Evolutionary conservation across 1,140 invertebrate genomes (phyloP), one percentile per base, ranked within the genome.

Genomic region (Zophobas atratus): DNA sequence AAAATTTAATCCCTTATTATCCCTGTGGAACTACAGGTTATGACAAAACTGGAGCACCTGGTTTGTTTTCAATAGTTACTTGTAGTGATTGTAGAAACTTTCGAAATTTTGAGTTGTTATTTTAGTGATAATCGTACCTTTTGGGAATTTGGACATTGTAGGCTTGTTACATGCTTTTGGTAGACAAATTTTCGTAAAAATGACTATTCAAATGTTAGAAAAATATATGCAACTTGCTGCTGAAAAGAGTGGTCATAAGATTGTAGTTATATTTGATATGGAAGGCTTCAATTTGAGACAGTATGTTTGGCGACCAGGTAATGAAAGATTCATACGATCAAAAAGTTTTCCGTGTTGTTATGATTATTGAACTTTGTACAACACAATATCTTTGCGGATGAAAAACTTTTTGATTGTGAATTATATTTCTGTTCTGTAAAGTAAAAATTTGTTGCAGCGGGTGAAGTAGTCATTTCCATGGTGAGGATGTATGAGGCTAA

Each of bases 401-500:
- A 20, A 20, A 20, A 20, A 20, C 20, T 20, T 20, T 20, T 20
- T 20, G 20, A 20, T 20, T 20, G 20, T 20, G 20, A 20, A 20
- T 20, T 20, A 20, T 20, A 20, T 20, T 20, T 20, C 20, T 20
- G 20, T 20, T 20, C 20, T 20, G 20, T 20, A 20, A 20, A 20
- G 20, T 20, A 20, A 20, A 20, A 20, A 20, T 20, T 20, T 20
- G 20, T 20, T 88, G 74, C 79, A 92, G 95, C 94, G 81, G 94
- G 94, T n/a, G 94, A 97, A 86, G 89, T 95, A 80, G 91, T 96
- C 3, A 90, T 97, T 74, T 89, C 92, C 0, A 86, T 96, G 1
- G 90, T 97, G 34, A 94, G 96, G 86, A 92, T 95, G 87, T 96
- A 96, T 87, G 91, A 97, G 87, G 93, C 94, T 38, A 96, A 96